Evolutionary conservation across 2,888 invertebrate genomes (phyloP).

Genomic region (Pegoplata infirma): DNA sequence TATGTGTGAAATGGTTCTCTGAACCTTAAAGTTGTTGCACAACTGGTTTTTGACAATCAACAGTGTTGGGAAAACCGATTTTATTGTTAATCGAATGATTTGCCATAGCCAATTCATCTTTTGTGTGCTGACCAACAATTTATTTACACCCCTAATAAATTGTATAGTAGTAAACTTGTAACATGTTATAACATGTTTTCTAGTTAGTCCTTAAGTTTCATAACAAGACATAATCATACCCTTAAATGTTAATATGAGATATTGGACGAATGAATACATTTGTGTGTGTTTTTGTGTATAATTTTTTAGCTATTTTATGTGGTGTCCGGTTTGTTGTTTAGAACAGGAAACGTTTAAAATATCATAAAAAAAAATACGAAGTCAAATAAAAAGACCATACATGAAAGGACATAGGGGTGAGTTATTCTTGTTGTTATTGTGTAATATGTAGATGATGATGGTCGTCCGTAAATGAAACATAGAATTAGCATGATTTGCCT

Average conservation of each 20-base stretch:
- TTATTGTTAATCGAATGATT: too few species aligned
- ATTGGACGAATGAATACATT: slow-evolving; percentile 28
- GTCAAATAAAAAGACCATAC: slow-evolving; percentile 3
- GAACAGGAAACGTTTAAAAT: slow-evolving; percentile 57
- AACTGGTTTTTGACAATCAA: too few species aligned
- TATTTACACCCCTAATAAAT: neutral
- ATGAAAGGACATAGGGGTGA: slow-evolving; percentile 51
- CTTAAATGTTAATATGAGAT: slow-evolving; percentile 50
- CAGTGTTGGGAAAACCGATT: too few species aligned
- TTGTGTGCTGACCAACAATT: too few species aligned
- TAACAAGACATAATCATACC: slow-evolving; percentile 55
- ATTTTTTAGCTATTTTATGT: slow-evolving; percentile 16
- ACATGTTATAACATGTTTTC: slow-evolving; percentile 40
- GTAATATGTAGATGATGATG: slow-evolving; percentile 1
- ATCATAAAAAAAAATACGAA: slow-evolving; percentile 31
- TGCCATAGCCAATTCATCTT: too few species aligned
- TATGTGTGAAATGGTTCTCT: too few species aligned
- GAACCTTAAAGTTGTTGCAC: too few species aligned
- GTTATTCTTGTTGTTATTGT: slow-evolving; percentile 27
- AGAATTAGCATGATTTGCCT: slow-evolving; percentile 62
- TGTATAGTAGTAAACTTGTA: slow-evolving; percentile 6
- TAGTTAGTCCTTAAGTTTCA: slow-evolving; percentile 44
- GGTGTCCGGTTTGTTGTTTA: slow-evolving; percentile 57
- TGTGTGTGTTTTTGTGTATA: slow-evolving; percentile 23
- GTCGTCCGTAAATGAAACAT: slow-evolving; percentile 32